Conservation (phyloP, 2,113 vertebrate species). For the Chaetorhynchus papuensis region DNA sequence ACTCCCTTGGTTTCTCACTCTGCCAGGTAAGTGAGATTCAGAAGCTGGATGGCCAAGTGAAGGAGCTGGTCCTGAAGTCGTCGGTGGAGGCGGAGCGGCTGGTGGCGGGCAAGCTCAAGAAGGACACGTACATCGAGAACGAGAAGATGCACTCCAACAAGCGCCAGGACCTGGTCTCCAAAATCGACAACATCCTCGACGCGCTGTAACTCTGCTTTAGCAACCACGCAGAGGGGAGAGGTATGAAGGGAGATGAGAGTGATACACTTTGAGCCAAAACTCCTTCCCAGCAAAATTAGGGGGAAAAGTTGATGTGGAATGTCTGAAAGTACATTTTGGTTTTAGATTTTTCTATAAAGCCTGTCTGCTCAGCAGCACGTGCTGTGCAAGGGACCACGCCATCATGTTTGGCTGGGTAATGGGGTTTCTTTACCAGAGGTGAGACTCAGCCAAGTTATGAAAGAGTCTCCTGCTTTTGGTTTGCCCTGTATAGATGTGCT, state of each 20-base stretch:
- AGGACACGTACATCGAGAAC: conserved; percentile 90
- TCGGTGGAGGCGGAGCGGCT: conserved; percentile 91
- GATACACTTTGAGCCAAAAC: conserved; percentile 19
- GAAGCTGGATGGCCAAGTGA: conserved; percentile 91
- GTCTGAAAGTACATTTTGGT: not conserved
- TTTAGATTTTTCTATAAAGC: not conserved
- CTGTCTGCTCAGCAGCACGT: not conserved
- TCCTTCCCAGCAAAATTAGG: not conserved
- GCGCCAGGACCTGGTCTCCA: conserved; percentile 90
- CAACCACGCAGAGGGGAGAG: not conserved
- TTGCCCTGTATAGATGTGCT: not conserved
- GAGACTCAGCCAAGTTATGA: not conserved
- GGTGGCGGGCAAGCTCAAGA: conserved; percentile 95
- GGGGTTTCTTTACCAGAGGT: not conserved
- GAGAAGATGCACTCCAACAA: conserved; percentile 86
- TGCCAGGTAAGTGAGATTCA: conserved; percentile 87
- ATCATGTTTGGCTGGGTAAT: not conserved
- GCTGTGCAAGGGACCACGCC: not conserved
- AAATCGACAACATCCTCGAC: conserved; percentile 93
- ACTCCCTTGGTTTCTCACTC: not conserved
- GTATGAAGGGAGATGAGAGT: conserved; percentile 64
- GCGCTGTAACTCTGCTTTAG: conserved; percentile 77
- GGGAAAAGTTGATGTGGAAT: not conserved
- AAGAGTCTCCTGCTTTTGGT: not conserved
- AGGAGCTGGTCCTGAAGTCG: conserved; percentile 91